Evolutionary conservation across 2,888 invertebrate genomes (phyloP).

Genomic region (Agrilus mali): DNA sequence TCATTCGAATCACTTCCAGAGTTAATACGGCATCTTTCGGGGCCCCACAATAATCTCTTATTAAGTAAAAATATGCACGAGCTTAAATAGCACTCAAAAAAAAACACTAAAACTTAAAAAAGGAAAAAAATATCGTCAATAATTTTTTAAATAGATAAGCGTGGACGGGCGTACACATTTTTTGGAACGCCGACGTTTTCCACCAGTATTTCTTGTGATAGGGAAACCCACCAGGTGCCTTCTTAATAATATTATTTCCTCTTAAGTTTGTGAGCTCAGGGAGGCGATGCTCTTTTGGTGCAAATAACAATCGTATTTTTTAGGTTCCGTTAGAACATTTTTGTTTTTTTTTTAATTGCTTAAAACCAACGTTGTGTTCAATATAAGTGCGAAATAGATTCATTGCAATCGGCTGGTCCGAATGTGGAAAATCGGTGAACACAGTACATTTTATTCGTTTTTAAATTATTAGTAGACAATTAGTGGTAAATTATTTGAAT

Average conservation of each 20-base stretch:
- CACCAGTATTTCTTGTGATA: slow-evolving; percentile 17
- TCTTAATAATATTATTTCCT: slow-evolving; percentile 9
- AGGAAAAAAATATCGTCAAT: neutral
- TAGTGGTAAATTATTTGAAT: too few species aligned
- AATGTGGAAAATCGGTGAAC: slow-evolving; percentile 9
- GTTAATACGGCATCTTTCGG: slow-evolving; percentile 74
- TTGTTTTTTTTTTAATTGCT: too few species aligned
- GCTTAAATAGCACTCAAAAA: slow-evolving; percentile 29
- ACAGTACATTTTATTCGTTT: neutral
- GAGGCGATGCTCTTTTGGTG: too few species aligned
- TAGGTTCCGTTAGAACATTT: too few species aligned
- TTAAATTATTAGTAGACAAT: neutral
- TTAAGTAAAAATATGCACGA: slow-evolving; percentile 80
- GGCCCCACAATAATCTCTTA: slow-evolving; percentile 77
- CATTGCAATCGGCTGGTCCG: slow-evolving; percentile 24
- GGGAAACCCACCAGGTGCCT: slow-evolving; percentile 17
- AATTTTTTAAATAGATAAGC: neutral
- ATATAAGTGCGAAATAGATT: slow-evolving; percentile 17
- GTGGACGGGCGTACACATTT: slow-evolving; percentile 11
- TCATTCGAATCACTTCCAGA: slow-evolving; percentile 79
- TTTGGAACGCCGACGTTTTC: slow-evolving; percentile 13
- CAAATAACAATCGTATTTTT: too few species aligned
- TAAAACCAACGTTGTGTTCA: slow-evolving; percentile 33
- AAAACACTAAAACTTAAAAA: neutral
- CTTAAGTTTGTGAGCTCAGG: too few species aligned